phyloP scores from a whole-genome alignment of 2,113 vertebrate species.

The Laticauda laticaudata region DNA sequence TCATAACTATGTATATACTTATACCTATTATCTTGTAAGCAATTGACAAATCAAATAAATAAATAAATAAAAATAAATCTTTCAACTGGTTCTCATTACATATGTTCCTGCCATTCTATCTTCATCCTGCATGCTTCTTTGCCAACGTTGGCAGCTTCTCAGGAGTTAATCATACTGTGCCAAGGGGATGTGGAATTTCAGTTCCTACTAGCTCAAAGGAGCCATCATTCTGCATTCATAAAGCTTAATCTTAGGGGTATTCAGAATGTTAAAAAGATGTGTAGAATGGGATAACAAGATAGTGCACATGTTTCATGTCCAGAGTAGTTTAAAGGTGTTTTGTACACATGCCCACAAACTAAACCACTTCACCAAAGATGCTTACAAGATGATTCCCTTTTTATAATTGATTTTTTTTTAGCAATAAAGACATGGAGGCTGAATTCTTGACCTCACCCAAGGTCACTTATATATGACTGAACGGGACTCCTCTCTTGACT shows the following conservation, averaged over 20 bases:
- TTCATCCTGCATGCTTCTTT: background rate
- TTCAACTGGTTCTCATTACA: background rate
- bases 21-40: no score
- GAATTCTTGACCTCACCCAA: background rate
- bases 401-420: background rate
- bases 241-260: background rate
- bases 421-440: background rate
- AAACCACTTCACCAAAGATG: background rate
- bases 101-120: background rate
- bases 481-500: background rate
- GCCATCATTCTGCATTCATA: background rate
- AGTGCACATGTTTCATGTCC: background rate
- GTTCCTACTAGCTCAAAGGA: background rate
- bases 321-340: background rate
- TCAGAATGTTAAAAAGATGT: background rate
- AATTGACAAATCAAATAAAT: no score
- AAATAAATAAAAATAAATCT: background rate
- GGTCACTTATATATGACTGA: background rate
- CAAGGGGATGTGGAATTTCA: background rate
- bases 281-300: background rate
- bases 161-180: background rate
- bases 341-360: background rate
- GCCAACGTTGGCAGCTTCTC: background rate
- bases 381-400: background rate
- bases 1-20: no score